These are phyloP conservation scores for Dallia pectoralis DNA, from an alignment of 2,797 vertebrate genomes.

Conservation along the genomic window DNA sequence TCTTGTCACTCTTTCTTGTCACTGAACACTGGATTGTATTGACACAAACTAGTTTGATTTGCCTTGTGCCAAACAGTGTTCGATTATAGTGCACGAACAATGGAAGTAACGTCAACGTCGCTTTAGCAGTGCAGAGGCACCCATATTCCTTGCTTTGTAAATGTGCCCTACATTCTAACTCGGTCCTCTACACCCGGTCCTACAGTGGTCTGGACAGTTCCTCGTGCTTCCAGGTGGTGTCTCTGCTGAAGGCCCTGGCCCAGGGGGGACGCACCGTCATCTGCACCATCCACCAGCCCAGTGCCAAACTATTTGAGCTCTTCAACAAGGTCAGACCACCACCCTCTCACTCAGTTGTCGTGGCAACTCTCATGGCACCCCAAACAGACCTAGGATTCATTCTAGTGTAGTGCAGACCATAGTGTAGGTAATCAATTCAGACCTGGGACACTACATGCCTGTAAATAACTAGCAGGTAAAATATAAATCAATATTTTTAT, in stretches of 20 bases:
- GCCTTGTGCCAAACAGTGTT: not conserved
- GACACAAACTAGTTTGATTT: not conserved
- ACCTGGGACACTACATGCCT: no score
- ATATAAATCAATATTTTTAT: no score
- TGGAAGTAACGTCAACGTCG: not conserved
- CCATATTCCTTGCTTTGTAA: constrained; percentile 1
- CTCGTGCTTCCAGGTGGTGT: constrained; percentile 98
- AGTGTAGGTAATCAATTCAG: no score
- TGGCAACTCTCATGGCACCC: not conserved
- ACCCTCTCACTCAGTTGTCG: not conserved
- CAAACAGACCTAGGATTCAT: not conserved
- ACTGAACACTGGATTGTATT: not conserved
- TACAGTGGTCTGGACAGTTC: constrained; percentile 92
- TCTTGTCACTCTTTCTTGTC: not conserved
- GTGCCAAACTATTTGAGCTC: constrained; percentile 98
- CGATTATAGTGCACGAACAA: not conserved
- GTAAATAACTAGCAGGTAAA: no score
- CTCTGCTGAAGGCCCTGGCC: constrained; percentile 93
- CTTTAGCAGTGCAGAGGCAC: not conserved
- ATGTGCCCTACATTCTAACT: constrained; percentile 2
- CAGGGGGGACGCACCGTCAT: constrained; percentile 96
- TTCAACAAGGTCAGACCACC: constrained; percentile 93
- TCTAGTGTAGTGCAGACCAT: not conserved
- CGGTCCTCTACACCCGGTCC: constrained; percentile 1
- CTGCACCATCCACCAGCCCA: constrained; percentile 99